Conservation (phyloP, 2,888 invertebrate species). For the Drosophila ezoana region DNA sequence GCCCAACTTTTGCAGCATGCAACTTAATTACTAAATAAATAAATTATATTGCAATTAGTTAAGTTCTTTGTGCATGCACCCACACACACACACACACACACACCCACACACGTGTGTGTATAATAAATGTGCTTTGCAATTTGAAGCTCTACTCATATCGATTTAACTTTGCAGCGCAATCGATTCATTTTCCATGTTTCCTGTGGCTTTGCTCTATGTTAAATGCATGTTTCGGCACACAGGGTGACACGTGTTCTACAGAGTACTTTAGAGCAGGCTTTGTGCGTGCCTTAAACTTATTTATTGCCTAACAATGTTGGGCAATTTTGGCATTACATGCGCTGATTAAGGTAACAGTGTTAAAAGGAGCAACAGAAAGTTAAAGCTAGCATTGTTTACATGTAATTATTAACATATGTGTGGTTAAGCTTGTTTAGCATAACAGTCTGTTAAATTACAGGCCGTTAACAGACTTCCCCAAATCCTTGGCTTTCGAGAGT, state of each 20-base stretch:
- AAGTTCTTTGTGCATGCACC: conserved; percentile 31
- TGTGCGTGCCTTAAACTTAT: not conserved
- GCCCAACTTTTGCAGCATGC: conserved; percentile 55
- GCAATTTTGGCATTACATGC: not conserved
- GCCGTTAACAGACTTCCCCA: too few relatives aligned
- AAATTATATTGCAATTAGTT: conserved; percentile 73
- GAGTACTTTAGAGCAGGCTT: not conserved
- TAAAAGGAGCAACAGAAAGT: too few relatives aligned
- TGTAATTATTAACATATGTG: too few relatives aligned
- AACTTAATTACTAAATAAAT: conserved; percentile 77
- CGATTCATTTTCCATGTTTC: conserved; percentile 24
- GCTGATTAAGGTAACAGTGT: not conserved
- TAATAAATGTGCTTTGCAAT: conserved; percentile 7
- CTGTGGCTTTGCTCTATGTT: not conserved
- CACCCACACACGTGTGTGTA: not conserved
- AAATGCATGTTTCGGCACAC: not conserved
- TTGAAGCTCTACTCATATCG: conserved; percentile 12
- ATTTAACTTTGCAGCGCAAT: conserved; percentile 17
- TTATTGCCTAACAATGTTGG: conserved; percentile 7
- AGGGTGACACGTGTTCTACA: conserved; percentile 8
- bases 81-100: not conserved
- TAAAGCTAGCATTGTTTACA: too few relatives aligned
- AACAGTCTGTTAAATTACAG: too few relatives aligned
- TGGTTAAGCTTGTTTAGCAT: too few relatives aligned
- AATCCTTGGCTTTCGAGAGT: too few relatives aligned